These are phyloP conservation scores for Thaumetopoea pityocampa DNA, from an alignment of 1,140 invertebrate genomes.

Conservation along the genomic window DNA sequence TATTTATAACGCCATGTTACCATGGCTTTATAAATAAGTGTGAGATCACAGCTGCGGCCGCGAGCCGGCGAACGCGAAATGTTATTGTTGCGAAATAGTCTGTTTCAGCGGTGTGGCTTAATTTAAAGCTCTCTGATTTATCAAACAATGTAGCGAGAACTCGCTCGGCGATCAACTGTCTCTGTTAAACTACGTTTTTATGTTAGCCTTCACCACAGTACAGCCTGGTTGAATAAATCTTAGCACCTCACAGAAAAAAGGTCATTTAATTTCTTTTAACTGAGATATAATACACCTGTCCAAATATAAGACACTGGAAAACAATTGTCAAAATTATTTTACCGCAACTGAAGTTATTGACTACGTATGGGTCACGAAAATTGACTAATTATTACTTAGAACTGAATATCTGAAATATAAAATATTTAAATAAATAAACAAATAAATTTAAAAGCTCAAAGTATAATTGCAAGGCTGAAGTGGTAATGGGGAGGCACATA, in stretches of 20 bases:
- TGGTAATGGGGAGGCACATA: too few relatives aligned
- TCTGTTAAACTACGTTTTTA: not conserved
- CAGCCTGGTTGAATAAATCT: not conserved
- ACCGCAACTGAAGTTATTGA: too few relatives aligned
- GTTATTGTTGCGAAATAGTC: constrained; percentile 24
- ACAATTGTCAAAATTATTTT: too few relatives aligned
- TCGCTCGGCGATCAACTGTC: not conserved
- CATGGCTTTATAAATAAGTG: constrained; percentile 23
- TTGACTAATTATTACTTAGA: too few relatives aligned
- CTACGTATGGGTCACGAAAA: too few relatives aligned
- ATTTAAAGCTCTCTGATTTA: constrained; percentile 9
- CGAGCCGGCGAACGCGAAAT: constrained; percentile 14
- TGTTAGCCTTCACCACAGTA: not conserved
- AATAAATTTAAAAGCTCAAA: too few relatives aligned
- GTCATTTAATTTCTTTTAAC: not conserved
- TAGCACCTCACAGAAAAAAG: not conserved
- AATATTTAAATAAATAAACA: too few relatives aligned
- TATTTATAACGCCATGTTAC: constrained; percentile 23
- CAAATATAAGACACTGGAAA: too few relatives aligned
- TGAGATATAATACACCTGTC: not conserved
- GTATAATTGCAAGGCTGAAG: too few relatives aligned
- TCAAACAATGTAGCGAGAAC: not conserved
- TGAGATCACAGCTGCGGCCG: constrained; percentile 15
- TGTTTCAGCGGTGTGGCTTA: constrained; percentile 14
- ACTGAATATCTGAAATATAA: too few relatives aligned